These are phyloP conservation scores for Crocidura indochinensis DNA, from an alignment of 2,797 vertebrate genomes.

Conservation along the genomic window DNA sequence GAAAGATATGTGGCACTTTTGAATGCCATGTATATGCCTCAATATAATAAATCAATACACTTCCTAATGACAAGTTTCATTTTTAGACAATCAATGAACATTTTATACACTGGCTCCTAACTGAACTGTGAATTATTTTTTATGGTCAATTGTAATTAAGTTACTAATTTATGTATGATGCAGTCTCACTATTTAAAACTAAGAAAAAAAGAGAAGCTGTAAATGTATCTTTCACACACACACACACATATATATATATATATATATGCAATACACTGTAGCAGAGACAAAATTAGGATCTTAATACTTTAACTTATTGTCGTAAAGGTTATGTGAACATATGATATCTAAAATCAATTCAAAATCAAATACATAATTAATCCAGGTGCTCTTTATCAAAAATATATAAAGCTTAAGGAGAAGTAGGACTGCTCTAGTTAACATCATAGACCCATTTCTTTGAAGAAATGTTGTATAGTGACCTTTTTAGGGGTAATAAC, in stretches of 20 bases:
- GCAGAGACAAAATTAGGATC: neutral
- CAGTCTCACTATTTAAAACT: constrained; percentile 35
- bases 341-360: too few species aligned
- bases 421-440: too few species aligned
- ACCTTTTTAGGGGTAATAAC: too few species aligned
- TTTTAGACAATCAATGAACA: constrained; percentile 38
- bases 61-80: neutral
- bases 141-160: constrained; percentile 7
- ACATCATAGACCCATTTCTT: too few species aligned
- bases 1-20: neutral
- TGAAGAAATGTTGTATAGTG: too few species aligned
- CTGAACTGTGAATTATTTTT: neutral
- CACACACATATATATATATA: neutral
- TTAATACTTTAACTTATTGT: too few species aligned
- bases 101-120: neutral
- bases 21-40: neutral
- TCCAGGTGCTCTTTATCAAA: too few species aligned
- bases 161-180: neutral
- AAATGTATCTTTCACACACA: neutral
- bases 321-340: too few species aligned
- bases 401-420: too few species aligned
- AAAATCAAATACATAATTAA: too few species aligned
- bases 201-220: neutral
- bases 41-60: neutral
- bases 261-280: neutral